Evolutionary conservation across 2,888 invertebrate genomes (phyloP).

Genomic region (Empis livida): DNA sequence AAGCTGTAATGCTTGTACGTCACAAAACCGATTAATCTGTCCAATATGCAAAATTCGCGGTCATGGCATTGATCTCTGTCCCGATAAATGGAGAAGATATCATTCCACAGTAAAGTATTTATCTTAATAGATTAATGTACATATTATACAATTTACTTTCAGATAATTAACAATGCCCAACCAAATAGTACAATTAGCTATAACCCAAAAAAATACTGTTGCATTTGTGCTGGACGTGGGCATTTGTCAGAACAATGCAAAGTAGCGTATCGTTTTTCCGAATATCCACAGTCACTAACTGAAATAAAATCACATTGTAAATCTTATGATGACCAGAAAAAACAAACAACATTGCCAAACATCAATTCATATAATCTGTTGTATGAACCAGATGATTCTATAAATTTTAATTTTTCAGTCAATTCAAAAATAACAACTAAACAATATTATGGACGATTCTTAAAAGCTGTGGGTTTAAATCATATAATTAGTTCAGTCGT

Average conservation of each 20-base stretch:
- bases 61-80: conserved; percentile 48
- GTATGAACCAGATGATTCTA: conserved; percentile 18
- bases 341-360: conserved; percentile 14
- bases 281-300: conserved; percentile 21
- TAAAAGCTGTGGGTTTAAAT: conserved; percentile 22
- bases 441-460: conserved; percentile 27
- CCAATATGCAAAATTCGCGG: conserved; percentile 49
- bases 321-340: conserved; percentile 23
- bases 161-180: conserved; percentile 38
- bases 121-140: too few relatives aligned
- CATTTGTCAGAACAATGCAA: conserved; percentile 36
- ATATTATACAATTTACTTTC: conserved; percentile 12
- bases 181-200: conserved; percentile 22
- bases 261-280: conserved; percentile 21
- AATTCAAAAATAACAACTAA: conserved; percentile 11
- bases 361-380: conserved; percentile 16
- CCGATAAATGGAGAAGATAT: conserved; percentile 63
- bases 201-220: conserved; percentile 38
- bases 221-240: conserved; percentile 43
- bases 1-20: conserved; percentile 47
- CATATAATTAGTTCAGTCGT: conserved; percentile 10
- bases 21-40: conserved; percentile 36
- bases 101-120: conserved; percentile 60
- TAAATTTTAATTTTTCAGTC: conserved; percentile 20
- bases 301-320: conserved; percentile 29